Conservation (phyloP, 2,797 vertebrate genomes). For the Chelon auratus region DNA sequence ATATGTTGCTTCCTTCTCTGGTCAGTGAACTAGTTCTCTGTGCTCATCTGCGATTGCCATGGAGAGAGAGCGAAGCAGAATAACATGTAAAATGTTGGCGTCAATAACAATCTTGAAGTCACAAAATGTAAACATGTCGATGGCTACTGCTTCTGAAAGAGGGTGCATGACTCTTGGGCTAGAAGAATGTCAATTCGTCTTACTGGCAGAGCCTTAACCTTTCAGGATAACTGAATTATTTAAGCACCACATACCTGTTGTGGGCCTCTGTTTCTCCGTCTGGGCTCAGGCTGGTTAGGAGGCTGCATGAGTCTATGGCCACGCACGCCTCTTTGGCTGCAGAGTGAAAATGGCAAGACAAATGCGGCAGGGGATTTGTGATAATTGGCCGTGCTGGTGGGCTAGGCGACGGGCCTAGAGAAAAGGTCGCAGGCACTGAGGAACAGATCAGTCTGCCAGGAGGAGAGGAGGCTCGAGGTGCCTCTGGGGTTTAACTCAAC, state of each 20-base stretch:
- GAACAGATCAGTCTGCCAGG: constrained; percentile 76
- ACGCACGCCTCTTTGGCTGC: constrained; percentile 67
- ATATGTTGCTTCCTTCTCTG: constrained; percentile 11
- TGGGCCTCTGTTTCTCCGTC: constrained; percentile 72
- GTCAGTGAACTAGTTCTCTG: constrained; percentile 2
- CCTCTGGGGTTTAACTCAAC: constrained; percentile 71
- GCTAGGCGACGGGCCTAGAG: constrained; percentile 74
- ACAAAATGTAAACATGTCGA: constrained; percentile 70
- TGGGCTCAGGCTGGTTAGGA: constrained; percentile 60
- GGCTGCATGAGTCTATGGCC: constrained; percentile 66
- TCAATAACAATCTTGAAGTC: constrained; percentile 72
- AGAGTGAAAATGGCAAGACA: constrained; percentile 83
- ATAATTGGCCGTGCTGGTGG: constrained; percentile 83
- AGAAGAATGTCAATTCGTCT: constrained; percentile 84
- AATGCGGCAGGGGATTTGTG: constrained; percentile 80
- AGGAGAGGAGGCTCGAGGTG: constrained; percentile 56
- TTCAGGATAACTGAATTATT: constrained; percentile 88
- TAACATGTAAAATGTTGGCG: constrained; percentile 67
- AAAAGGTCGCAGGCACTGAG: constrained; percentile 79
- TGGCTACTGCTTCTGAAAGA: constrained; percentile 54
- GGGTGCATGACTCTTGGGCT: constrained; percentile 70
- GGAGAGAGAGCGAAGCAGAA: constrained; percentile 48
- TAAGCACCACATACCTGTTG: constrained; percentile 82
- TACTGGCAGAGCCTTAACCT: constrained; percentile 83
- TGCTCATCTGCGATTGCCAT: constrained; percentile 13